A percentile compares a stretch with the other conserved stretches of the same genome.
These are phyloP conservation scores for Galerucella calmariensis DNA, from an alignment of 2,888 invertebrate species.

Conservation along the genomic window DNA sequence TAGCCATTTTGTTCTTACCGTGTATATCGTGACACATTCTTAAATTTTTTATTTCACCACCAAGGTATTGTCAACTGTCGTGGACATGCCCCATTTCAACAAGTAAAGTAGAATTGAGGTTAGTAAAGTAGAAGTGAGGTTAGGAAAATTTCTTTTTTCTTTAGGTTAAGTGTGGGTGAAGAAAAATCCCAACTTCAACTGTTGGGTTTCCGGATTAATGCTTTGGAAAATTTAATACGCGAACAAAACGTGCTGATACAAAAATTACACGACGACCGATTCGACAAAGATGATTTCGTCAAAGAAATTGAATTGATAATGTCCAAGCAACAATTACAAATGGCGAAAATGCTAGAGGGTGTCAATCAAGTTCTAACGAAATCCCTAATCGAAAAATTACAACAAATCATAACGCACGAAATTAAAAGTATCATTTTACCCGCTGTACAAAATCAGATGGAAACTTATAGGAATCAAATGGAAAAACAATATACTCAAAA, in stretches of 20 bases:
- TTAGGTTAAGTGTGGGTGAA: slow-evolving; percentile 38
- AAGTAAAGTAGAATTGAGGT: too few species aligned
- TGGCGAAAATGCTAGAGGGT: slow-evolving; percentile 62
- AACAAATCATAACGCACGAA: slow-evolving; percentile 69
- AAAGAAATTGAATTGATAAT: slow-evolving; percentile 61
- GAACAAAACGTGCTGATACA: slow-evolving; percentile 60
- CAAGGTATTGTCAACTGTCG: too few species aligned
- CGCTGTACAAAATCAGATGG: slow-evolving; percentile 75
- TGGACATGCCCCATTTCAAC: too few species aligned
- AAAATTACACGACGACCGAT: slow-evolving; percentile 58
- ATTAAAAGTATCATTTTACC: slow-evolving; percentile 68
- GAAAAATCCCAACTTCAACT: slow-evolving; percentile 55
- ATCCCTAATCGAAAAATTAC: slow-evolving; percentile 66
- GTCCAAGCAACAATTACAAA: slow-evolving; percentile 61
- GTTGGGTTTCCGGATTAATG: slow-evolving; percentile 56
- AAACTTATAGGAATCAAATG: slow-evolving; percentile 79
- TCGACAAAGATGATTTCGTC: slow-evolving; percentile 53
- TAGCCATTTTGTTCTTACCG: too few species aligned
- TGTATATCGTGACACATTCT: too few species aligned
- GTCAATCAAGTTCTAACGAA: slow-evolving; percentile 67
- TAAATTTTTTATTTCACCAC: too few species aligned
- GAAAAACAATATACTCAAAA: slow-evolving; percentile 80
- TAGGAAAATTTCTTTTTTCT: background rate
- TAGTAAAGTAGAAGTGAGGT: too few species aligned
- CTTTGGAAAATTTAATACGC: slow-evolving; percentile 58